A percentile compares a stretch with the other conserved stretches of the same genome.
Conservation (phyloP, 2,888 invertebrate species). For the Incurvaria masculella region DNA sequence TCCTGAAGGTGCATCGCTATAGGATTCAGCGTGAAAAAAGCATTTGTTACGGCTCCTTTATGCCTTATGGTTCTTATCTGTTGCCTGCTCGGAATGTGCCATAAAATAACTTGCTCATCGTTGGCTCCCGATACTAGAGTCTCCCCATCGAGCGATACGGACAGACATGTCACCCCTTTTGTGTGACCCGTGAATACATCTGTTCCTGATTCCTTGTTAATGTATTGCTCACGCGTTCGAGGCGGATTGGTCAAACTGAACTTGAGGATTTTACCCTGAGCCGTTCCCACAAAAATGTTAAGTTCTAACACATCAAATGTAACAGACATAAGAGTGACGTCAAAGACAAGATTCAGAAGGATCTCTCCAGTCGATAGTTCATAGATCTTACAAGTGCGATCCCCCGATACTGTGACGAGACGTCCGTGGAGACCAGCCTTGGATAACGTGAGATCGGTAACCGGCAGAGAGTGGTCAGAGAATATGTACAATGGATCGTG, state of each 20-base stretch:
- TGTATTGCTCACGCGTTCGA: conserved; percentile 62
- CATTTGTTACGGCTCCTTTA: conserved; percentile 73
- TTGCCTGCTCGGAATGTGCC: conserved; percentile 78
- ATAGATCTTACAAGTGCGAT: conserved; percentile 81
- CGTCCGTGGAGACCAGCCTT: conserved; percentile 66
- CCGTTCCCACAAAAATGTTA: conserved; percentile 70
- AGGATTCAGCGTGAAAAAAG: conserved; percentile 60
- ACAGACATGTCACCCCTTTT: conserved; percentile 66
- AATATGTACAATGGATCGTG: conserved; percentile 67
- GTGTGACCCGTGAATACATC: conserved; percentile 66
- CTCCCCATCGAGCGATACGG: conserved; percentile 68
- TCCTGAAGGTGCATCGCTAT: conserved; percentile 58
- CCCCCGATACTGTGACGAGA: conserved; percentile 74
- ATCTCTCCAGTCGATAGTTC: conserved; percentile 66
- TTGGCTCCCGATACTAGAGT: conserved; percentile 73
- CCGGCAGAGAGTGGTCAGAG: conserved; percentile 75
- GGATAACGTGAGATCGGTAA: conserved; percentile 76
- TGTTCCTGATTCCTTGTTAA: conserved; percentile 49
- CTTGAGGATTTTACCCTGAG: conserved; percentile 66
- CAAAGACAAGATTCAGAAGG: conserved; percentile 71
- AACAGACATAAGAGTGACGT: conserved; percentile 65
- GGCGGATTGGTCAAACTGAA: conserved; percentile 67
- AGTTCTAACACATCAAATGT: conserved; percentile 67
- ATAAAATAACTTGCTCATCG: conserved; percentile 71
- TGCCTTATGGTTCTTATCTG: conserved; percentile 66